Conservation (phyloP, 2,888 invertebrate species). For the Neocrepidodera transversa region DNA sequence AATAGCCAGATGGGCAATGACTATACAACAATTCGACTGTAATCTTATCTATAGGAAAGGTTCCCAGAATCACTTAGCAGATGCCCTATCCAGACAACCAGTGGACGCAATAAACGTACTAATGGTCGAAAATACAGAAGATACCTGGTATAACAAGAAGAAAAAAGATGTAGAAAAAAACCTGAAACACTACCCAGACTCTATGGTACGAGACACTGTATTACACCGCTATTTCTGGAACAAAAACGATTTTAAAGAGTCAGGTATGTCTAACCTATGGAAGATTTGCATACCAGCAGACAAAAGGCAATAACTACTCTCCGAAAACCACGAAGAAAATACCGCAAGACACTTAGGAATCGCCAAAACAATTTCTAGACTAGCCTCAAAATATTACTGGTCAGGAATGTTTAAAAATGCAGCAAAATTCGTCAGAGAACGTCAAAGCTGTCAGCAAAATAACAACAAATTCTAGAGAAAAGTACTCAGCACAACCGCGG, state of each 20-base stretch:
- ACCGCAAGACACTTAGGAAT: slow-evolving; percentile 45
- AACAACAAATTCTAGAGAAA: slow-evolving; percentile 34
- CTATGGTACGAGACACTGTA: too few relatives aligned
- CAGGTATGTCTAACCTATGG: too few relatives aligned
- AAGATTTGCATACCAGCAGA: too few relatives aligned
- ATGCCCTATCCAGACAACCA: neutral
- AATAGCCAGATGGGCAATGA: slow-evolving; percentile 23
- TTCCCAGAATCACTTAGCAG: neutral
- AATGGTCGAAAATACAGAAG: neutral
- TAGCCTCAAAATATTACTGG: slow-evolving; percentile 46
- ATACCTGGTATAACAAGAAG: neutral
- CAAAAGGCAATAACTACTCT: too few relatives aligned
- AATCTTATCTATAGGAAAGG: neutral
- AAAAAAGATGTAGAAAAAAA: neutral
- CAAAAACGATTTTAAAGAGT: too few relatives aligned
- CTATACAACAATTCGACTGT: neutral
- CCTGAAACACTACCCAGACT: neutral
- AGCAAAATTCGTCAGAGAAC: slow-evolving; percentile 40
- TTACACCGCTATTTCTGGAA: too few relatives aligned
- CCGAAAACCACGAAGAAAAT: neutral
- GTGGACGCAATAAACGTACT: neutral
- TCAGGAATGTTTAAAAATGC: slow-evolving; percentile 44
- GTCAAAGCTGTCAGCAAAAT: slow-evolving; percentile 39
- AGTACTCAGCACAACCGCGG: slow-evolving; percentile 38
- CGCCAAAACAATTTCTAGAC: too few relatives aligned